A percentile compares a stretch with the other conserved stretches of the same genome.
Evolutionary conservation across 2,113 vertebrate genomes (phyloP).

Genomic region (Actenoides hombroni): DNA sequence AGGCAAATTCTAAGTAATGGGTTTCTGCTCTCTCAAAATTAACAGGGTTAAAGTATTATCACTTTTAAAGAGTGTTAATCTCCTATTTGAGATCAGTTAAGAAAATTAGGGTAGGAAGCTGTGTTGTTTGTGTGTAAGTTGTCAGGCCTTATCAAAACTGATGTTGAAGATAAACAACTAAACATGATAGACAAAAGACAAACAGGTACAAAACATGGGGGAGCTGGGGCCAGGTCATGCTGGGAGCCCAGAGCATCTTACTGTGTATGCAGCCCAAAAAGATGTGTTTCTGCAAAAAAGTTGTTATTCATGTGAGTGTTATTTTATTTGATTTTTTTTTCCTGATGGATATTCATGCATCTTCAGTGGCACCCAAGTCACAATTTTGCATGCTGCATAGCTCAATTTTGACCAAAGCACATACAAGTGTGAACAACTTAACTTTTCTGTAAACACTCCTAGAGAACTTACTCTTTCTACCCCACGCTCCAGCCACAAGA

Average conservation of each 20-base stretch:
- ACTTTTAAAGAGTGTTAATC: neutral
- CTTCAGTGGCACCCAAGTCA: neutral
- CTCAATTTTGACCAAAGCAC: neutral
- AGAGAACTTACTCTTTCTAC: neutral
- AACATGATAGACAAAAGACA: neutral
- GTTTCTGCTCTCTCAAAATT: neutral
- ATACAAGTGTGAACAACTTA: neutral
- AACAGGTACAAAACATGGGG: neutral
- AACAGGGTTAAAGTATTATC: neutral
- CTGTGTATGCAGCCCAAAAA: fast-evolving
- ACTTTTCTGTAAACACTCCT: neutral
- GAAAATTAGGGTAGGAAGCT: neutral
- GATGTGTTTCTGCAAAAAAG: neutral
- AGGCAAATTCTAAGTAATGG: neutral
- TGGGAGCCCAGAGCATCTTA: neutral
- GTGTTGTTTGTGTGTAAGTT: neutral
- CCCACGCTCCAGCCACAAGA: neutral
- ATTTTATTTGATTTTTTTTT: neutral
- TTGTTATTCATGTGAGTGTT: neutral
- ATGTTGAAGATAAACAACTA: neutral
- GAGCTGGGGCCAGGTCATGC: neutral
- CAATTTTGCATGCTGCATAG: neutral
- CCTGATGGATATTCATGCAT: neutral
- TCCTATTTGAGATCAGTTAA: neutral
- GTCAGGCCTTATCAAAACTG: neutral